These are phyloP conservation scores for Neodiprion fabricii DNA, from an alignment of 1,140 invertebrate species.

Conservation along the genomic window DNA sequence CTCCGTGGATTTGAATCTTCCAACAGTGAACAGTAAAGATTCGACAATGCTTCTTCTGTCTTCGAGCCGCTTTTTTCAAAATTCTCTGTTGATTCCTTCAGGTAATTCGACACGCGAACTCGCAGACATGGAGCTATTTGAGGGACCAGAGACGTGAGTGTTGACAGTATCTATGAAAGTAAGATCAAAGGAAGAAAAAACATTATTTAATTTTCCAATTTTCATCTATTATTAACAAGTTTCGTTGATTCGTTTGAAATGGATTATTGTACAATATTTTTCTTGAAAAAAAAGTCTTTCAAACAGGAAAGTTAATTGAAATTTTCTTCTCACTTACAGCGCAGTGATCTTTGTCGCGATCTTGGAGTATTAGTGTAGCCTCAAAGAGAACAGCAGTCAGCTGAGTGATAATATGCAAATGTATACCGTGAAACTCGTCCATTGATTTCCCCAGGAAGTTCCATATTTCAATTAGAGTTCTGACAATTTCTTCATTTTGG, in stretches of 20 bases:
- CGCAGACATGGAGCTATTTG: conserved; percentile 31
- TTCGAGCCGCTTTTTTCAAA: conserved; percentile 21
- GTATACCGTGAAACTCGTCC: conserved; percentile 38
- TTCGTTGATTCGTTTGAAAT: background rate
- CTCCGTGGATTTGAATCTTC: conserved; percentile 41
- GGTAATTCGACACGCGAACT: conserved; percentile 38
- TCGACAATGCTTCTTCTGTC: conserved; percentile 28
- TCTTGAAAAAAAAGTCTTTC: background rate
- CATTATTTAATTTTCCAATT: background rate
- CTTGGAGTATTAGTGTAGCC: conserved; percentile 26
- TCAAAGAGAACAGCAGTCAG: conserved; percentile 31
- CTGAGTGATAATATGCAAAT: conserved; percentile 37
- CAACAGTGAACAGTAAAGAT: conserved; percentile 41
- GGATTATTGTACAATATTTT: too few relatives aligned
- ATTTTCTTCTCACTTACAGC: conserved; percentile 8
- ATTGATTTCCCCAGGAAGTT: conserved; percentile 37
- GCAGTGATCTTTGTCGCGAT: too few relatives aligned
- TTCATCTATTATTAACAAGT: conserved; percentile 3
- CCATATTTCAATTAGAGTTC: conserved; percentile 42
- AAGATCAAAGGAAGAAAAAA: conserved; percentile 16
- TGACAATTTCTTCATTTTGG: conserved; percentile 28
- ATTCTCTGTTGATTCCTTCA: conserved; percentile 27
- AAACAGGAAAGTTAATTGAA: conserved; percentile 20
- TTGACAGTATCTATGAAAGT: conserved; percentile 41
- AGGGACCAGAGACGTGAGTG: conserved; percentile 27